These are phyloP conservation scores for Agrilus planipennis DNA, from an alignment of 1,140 invertebrate species.

Conservation along the genomic window DNA sequence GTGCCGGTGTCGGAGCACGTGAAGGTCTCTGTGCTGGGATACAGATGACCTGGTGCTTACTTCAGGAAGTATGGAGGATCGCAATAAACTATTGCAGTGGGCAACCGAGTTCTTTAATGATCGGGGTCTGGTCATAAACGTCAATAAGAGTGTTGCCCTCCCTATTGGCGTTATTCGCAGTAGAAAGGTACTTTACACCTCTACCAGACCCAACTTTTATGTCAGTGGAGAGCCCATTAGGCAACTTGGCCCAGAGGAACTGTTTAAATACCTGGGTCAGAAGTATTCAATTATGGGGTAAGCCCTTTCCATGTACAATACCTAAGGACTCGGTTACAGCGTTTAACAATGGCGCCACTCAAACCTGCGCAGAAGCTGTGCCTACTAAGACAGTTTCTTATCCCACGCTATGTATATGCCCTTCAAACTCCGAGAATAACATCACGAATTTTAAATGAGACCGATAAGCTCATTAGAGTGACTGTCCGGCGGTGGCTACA, in stretches of 20 bases:
- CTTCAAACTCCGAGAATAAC: background rate
- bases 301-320: too few relatives aligned
- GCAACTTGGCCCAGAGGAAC: background rate
- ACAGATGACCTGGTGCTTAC: background rate
- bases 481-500: slow-evolving; percentile 1
- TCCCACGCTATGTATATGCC: too few relatives aligned
- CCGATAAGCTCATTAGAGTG: background rate
- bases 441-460: background rate
- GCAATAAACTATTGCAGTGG: background rate
- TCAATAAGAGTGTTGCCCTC: background rate
- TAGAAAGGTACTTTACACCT: background rate
- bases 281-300: too few relatives aligned
- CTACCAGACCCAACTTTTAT: background rate
- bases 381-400: too few relatives aligned
- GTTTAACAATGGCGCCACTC: too few relatives aligned
- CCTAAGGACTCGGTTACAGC: too few relatives aligned
- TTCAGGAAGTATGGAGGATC: background rate
- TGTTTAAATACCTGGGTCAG: background rate
- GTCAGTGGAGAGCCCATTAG: background rate
- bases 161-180: background rate
- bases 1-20: background rate
- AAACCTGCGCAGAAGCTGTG: too few relatives aligned
- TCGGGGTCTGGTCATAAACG: background rate
- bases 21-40: background rate
- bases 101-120: background rate